Percentiles rank a stretch among this genome's conserved stretches.
These are phyloP conservation scores for Drosophila kohkoa DNA, from an alignment of 1,140 invertebrate species.

Conservation along the genomic window DNA sequence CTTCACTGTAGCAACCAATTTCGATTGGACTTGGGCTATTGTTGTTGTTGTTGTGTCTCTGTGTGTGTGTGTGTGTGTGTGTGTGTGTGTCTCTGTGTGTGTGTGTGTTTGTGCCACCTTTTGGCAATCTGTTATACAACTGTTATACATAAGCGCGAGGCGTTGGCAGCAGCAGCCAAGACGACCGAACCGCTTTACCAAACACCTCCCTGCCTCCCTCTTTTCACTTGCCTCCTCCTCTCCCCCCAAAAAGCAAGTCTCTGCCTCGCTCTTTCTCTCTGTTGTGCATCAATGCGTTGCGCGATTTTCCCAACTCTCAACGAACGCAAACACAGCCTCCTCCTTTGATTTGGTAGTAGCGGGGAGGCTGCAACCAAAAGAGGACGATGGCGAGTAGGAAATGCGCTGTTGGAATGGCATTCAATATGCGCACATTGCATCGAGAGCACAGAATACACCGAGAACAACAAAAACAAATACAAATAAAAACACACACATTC, in stretches of 20 bases:
- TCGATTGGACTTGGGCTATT: no score
- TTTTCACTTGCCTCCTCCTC: not conserved
- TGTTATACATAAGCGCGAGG: constrained; percentile 37
- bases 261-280: not conserved
- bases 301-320: constrained; percentile 4
- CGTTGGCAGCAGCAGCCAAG: not conserved
- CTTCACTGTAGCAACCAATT: not conserved
- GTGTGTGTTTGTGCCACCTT: not conserved
- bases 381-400: not conserved
- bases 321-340: no score
- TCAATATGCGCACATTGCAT: constrained; percentile 33
- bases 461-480: no score
- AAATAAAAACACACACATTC: not conserved
- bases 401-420: constrained; percentile 5
- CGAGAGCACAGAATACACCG: not conserved
- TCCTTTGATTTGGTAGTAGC: not conserved
- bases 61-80: constrained; percentile 1
- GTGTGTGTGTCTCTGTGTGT: not conserved
- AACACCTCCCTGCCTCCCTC: constrained; percentile 7
- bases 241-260: not conserved
- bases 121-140: constrained; percentile 33
- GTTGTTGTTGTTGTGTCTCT: not conserved
- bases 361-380: not conserved
- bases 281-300: constrained; percentile 31
- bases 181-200: not conserved